These are phyloP conservation scores for Phoronis australis DNA, from an alignment of 2,888 invertebrate species.

Conservation along the genomic window DNA sequence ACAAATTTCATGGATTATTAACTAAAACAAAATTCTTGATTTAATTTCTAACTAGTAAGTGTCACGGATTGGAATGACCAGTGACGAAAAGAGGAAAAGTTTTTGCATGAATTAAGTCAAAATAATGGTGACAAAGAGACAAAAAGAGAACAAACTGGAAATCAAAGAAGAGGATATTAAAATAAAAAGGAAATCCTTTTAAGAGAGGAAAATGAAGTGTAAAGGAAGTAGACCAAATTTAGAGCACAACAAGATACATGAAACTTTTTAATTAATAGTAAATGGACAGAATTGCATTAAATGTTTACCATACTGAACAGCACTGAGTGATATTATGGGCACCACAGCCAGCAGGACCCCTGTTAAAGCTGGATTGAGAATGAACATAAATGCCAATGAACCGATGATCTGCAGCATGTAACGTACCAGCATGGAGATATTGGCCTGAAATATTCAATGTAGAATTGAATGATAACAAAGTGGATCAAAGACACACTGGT, in stretches of 20 bases:
- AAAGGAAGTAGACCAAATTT: background rate
- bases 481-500: no score
- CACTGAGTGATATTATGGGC: constrained; percentile 39
- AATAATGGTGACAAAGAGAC: no score
- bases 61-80: no score
- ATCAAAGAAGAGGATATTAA: no score
- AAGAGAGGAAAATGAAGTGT: background rate
- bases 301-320: constrained; percentile 45
- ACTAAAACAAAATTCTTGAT: no score
- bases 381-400: constrained; percentile 45
- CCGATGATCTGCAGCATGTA: constrained; percentile 43
- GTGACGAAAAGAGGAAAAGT: no score
- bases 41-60: no score
- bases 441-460: constrained; percentile 42
- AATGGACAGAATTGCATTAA: background rate
- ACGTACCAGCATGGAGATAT: constrained; percentile 45
- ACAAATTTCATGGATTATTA: no score
- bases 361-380: constrained; percentile 42
- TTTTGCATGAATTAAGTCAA: no score
- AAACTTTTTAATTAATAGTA: background rate
- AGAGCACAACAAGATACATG: background rate
- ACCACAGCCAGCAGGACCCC: constrained; percentile 44
- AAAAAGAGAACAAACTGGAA: background rate
- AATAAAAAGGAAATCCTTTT: no score
- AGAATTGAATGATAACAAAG: no score